Conservation (phyloP, 1,140 invertebrate species). For the Philotrypesis tridentata region DNA sequence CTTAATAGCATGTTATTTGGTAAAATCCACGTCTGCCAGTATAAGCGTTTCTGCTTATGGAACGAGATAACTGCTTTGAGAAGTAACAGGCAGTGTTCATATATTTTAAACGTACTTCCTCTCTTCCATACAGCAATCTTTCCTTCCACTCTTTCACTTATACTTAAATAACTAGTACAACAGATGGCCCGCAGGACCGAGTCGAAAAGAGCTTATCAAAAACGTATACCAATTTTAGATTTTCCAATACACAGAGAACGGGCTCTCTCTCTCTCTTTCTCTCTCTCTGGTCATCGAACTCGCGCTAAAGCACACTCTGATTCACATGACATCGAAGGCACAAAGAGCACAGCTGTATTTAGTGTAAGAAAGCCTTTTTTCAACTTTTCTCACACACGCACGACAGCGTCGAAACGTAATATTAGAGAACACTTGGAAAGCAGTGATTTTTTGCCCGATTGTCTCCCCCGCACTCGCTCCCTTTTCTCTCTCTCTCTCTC, state of each 20-base stretch:
- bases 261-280: too few relatives aligned
- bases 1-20: conserved; percentile 11
- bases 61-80: conserved; percentile 40
- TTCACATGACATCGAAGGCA: conserved; percentile 20
- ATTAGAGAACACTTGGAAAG: conserved; percentile 51
- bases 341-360: not conserved
- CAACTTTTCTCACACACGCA: conserved; percentile 37
- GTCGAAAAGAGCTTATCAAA: conserved; percentile 62
- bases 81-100: conserved; percentile 42
- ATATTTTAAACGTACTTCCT: conserved; percentile 39
- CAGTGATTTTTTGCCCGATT: conserved; percentile 44
- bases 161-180: conserved; percentile 59
- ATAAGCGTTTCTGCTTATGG: conserved; percentile 28
- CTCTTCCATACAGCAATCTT: conserved; percentile 48
- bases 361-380: conserved; percentile 26
- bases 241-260: conserved; percentile 63
- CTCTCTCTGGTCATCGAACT: conserved; percentile 59
- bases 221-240: conserved; percentile 70
- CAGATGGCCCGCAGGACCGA: conserved; percentile 68
- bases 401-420: not conserved
- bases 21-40: conserved; percentile 25
- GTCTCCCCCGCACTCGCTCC: conserved; percentile 5
- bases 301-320: not conserved
- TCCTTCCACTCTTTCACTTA: conserved; percentile 56
- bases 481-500: not conserved